Evolutionary conservation across 2,113 vertebrate genomes (phyloP).

Genomic region (Rhea pennata): DNA sequence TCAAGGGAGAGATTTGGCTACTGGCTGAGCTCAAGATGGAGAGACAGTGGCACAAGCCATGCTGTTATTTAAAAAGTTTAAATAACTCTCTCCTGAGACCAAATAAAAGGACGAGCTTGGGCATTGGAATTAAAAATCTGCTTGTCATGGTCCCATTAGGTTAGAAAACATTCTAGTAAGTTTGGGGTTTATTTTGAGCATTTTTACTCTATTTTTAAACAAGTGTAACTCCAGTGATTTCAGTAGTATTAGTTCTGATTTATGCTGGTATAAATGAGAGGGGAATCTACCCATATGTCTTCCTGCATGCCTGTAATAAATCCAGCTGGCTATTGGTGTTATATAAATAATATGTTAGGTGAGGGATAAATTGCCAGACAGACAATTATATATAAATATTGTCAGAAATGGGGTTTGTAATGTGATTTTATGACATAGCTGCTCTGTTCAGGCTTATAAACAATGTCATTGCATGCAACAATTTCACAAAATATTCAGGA

Average conservation of each 20-base stretch:
- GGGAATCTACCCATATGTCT: constrained; percentile 32
- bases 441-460: neutral
- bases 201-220: neutral
- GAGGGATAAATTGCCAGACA: constrained; percentile 5
- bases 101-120: neutral
- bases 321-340: constrained; percentile 1
- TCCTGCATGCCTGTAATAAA: constrained; percentile 37
- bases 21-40: neutral
- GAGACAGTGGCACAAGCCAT: neutral
- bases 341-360: constrained; percentile 15
- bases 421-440: neutral
- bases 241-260: constrained; percentile 5
- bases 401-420: constrained; percentile 20
- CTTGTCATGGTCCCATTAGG: neutral
- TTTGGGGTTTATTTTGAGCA: neutral
- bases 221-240: neutral
- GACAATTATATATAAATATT: constrained; percentile 16
- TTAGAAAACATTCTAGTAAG: neutral
- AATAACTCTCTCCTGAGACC: neutral
- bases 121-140: neutral
- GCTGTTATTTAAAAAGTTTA: neutral
- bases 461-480: neutral
- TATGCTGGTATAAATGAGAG: constrained; percentile 34
- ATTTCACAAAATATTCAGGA: neutral
- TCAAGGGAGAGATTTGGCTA: neutral